Percentiles rank a stretch among this genome's conserved stretches.
Evolutionary conservation across 2,113 vertebrate genomes (phyloP).

Genomic region (Myotis yumanensis): DNA sequence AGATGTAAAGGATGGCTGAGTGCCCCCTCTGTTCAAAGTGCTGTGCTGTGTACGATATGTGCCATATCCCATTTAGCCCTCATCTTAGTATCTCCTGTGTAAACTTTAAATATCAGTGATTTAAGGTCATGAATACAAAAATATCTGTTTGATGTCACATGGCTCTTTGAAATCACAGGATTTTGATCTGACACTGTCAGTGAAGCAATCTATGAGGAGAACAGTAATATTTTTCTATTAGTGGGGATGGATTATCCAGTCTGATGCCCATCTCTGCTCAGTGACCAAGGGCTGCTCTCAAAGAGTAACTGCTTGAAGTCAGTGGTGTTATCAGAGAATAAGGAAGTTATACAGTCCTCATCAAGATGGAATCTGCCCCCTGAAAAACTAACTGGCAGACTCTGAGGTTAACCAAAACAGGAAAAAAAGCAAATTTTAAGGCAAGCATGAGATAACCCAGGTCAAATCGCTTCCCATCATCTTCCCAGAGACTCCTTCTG

Average conservation of each 20-base stretch:
- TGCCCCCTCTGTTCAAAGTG: neutral
- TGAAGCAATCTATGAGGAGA: neutral
- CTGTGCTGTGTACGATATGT: neutral
- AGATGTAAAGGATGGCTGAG: neutral
- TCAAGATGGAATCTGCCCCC: neutral
- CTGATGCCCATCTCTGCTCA: neutral
- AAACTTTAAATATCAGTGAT: neutral
- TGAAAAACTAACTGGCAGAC: neutral
- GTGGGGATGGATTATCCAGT: neutral
- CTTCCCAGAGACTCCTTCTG: neutral
- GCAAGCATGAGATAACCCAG: neutral
- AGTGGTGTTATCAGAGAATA: neutral
- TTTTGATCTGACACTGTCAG: neutral
- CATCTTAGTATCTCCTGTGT: neutral
- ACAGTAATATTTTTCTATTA: neutral
- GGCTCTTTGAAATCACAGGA: neutral
- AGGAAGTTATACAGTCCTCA: neutral
- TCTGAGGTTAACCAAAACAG: neutral
- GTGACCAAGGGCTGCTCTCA: neutral
- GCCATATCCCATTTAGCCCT: neutral
- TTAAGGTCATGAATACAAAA: constrained; percentile 9
- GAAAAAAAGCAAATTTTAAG: neutral
- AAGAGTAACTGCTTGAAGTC: neutral
- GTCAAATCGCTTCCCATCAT: neutral
- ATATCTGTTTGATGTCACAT: neutral